Evolutionary conservation across 2,797 vertebrate species (phyloP), one percentile per base, ranked within the genome.

Genomic region (Sebastes nivosus): DNA sequence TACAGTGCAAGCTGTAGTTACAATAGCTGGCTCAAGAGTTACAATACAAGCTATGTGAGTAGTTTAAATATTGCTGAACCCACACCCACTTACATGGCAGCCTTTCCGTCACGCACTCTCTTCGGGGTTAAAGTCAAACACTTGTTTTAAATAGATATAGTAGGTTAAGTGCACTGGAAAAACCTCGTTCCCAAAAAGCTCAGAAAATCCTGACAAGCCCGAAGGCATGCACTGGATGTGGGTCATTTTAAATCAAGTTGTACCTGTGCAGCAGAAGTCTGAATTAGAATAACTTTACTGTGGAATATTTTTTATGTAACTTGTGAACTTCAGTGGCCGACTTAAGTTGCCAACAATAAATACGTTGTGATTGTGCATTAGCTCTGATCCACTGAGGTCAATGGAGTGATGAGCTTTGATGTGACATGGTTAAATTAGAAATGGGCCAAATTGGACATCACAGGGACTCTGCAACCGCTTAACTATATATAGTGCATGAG

Each of bases 381-480:
- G 58, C 67, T 42, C 18, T 70, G 24, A 79, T 66, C 22, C 14
- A 83, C 38, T 54, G 29, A 70, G 38, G 71, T 82, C 75, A 72
- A 54, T 58, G 27, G 24, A 57, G 67, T 73, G 72, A 89, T 74
- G 54, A 67, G 71, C 70, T 87, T 80, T 82, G 80, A 87, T 75
- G 77, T 82, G 77, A 87, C 79, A 86, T 55, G 29, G 70, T 70
- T 80, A 67, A 87, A 80, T 83, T 79, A 79, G 20, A 84, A 83
- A 84, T 82, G 57, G 50, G 58, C 67, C 58, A 57, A 82, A 81
- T 34, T 77, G 75, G 74, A 85, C 69, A 85, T 69, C 46, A 76
- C 20, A 80, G 22, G 59, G 50, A 50, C 25, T 74, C 69, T 72
- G 61, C 3, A 66, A 76, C 59, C 2, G 2, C 59, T 57, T 32